Evolutionary conservation across 2,888 invertebrate genomes (phyloP).

Genomic region (Nephrotoma appendiculata): DNA sequence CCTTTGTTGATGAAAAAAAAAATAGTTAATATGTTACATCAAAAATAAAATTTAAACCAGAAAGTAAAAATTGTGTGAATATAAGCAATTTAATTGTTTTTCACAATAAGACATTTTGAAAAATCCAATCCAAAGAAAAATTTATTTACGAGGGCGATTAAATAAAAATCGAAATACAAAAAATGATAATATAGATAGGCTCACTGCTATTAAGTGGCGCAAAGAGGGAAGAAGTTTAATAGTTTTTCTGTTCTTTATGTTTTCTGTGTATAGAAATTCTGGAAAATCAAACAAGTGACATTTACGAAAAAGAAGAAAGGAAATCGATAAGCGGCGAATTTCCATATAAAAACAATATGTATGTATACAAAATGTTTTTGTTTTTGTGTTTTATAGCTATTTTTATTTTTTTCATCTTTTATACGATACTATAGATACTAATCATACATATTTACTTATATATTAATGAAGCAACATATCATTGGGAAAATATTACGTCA

Average conservation of each 20-base stretch:
- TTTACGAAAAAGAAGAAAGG: background rate
- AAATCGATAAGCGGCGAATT: constrained; percentile 2
- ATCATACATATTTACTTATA: background rate
- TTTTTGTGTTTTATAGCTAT: background rate
- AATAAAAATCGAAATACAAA: background rate
- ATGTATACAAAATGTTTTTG: background rate
- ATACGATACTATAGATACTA: background rate
- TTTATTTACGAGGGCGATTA: background rate
- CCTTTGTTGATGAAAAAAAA: constrained; percentile 1
- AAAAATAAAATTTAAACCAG: background rate
- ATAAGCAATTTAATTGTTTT: background rate
- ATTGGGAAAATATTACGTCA: background rate
- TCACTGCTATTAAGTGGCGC: background rate
- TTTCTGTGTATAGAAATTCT: background rate
- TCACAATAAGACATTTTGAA: background rate
- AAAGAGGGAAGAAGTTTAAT: background rate
- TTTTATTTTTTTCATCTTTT: background rate
- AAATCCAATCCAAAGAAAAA: background rate
- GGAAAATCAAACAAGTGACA: constrained; percentile 2
- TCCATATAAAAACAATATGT: constrained; percentile 2
- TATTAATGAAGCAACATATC: background rate
- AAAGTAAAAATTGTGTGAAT: background rate
- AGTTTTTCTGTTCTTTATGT: background rate
- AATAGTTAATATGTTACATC: background rate
- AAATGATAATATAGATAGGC: background rate